Evolutionary conservation across 2,888 invertebrate species (phyloP).

Genomic region (Tetrapedia diversipes): DNA sequence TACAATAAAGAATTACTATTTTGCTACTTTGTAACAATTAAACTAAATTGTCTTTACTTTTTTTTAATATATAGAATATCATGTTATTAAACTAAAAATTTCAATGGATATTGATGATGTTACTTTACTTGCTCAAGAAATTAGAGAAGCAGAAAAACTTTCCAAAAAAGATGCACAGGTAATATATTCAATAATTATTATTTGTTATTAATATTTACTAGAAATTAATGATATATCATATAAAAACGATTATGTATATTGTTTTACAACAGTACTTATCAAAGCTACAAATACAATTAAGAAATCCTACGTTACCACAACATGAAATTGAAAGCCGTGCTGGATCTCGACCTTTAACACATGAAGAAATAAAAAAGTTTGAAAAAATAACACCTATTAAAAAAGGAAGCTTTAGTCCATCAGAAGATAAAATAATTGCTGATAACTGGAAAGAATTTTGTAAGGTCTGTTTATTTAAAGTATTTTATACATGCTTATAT

Average conservation of each 20-base stretch:
- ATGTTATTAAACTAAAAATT: background rate
- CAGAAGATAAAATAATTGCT: slow-evolving; percentile 69
- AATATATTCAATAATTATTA: slow-evolving; percentile 8
- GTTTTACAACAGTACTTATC: slow-evolving; percentile 57
- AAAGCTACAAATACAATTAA: slow-evolving; percentile 53
- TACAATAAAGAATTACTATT: no score
- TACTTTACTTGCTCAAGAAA: slow-evolving; percentile 12
- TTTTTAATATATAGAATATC: background rate
- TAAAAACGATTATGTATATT: background rate
- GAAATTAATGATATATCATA: background rate
- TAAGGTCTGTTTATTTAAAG: slow-evolving; percentile 59
- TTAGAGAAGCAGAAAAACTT: slow-evolving; percentile 6
- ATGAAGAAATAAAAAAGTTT: slow-evolving; percentile 59
- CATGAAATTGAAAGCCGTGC: slow-evolving; percentile 69
- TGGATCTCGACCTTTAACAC: slow-evolving; percentile 65
- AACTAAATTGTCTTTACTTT: no score
- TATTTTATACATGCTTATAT: background rate
- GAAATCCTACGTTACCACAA: slow-evolving; percentile 68
- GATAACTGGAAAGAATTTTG: slow-evolving; percentile 74
- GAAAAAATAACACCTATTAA: slow-evolving; percentile 51
- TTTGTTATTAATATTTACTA: background rate
- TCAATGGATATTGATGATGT: slow-evolving; percentile 41
- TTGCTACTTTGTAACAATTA: no score
- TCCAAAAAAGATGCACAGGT: slow-evolving; percentile 9
- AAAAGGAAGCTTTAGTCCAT: slow-evolving; percentile 60